phyloP scores from a whole-genome alignment of 2,797 vertebrate species.

The Clamator glandarius region DNA sequence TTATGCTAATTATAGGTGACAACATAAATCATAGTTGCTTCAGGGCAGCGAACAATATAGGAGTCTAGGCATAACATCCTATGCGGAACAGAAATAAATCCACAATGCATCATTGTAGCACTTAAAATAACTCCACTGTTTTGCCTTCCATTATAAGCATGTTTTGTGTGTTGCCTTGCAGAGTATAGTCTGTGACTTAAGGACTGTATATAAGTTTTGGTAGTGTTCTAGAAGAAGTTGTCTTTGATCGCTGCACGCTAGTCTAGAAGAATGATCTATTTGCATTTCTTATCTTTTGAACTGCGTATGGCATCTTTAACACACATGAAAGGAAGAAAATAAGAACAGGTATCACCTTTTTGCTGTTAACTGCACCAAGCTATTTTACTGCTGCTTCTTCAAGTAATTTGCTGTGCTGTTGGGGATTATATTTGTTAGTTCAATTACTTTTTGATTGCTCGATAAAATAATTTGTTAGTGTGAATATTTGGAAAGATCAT shows the following conservation, averaged over 20 bases:
- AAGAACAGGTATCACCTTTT: neutral
- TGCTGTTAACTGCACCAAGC: neutral
- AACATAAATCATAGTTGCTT: neutral
- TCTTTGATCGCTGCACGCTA: neutral
- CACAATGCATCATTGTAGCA: too few species aligned
- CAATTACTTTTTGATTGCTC: slow-evolving; percentile 26
- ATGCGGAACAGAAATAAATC: neutral
- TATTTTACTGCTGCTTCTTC: neutral
- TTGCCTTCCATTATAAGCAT: neutral
- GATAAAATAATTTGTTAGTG: slow-evolving; percentile 30
- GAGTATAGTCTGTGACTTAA: neutral
- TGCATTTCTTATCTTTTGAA: neutral
- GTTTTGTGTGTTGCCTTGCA: neutral
- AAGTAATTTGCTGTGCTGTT: neutral
- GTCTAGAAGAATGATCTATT: neutral
- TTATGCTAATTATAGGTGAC: neutral
- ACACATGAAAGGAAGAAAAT: neutral
- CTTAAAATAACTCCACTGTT: neutral
- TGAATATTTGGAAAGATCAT: slow-evolving; percentile 25
- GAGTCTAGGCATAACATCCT: neutral
- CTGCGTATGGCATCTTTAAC: neutral
- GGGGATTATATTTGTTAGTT: slow-evolving; percentile 18
- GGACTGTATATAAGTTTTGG: neutral
- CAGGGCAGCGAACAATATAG: neutral
- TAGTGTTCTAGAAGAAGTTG: neutral